phyloP scores from a whole-genome alignment of 2,888 invertebrate species.

The Willowsia nigromaculata region DNA sequence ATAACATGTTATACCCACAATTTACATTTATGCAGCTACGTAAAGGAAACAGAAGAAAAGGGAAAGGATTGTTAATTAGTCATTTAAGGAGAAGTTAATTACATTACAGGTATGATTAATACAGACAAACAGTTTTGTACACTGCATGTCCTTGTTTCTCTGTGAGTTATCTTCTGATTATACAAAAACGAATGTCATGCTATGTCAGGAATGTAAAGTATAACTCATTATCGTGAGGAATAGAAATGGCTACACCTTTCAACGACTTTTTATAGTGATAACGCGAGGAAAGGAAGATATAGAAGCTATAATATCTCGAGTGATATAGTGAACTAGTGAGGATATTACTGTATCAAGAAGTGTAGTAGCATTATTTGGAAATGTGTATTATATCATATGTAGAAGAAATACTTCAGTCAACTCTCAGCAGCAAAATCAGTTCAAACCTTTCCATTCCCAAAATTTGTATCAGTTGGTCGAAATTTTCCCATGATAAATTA shows the following conservation, averaged over 20 bases:
- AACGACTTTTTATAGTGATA: background rate
- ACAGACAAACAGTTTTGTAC: background rate
- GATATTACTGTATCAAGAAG: no score
- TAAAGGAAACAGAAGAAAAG: conserved; percentile 10
- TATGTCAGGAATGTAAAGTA: background rate
- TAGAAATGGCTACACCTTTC: background rate
- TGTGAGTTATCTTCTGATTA: no score
- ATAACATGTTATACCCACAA: no score
- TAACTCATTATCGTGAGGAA: background rate
- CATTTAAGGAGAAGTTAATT: conserved; percentile 19
- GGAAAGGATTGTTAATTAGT: conserved; percentile 6
- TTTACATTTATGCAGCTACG: background rate
- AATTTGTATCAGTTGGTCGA: background rate
- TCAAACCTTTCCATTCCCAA: conserved; percentile 44
- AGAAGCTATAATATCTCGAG: no score
- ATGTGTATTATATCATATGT: background rate
- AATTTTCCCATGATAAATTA: conserved; percentile 39
- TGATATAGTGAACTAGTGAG: no score
- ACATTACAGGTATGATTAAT: background rate
- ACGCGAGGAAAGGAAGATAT: background rate
- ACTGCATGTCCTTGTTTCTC: background rate
- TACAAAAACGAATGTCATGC: background rate
- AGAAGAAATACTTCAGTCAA: background rate
- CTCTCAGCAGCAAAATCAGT: conserved; percentile 3
- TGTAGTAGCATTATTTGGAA: no score